phyloP scores from a whole-genome alignment of 2,113 vertebrate genomes.

The Muntiacus muntjak region DNA sequence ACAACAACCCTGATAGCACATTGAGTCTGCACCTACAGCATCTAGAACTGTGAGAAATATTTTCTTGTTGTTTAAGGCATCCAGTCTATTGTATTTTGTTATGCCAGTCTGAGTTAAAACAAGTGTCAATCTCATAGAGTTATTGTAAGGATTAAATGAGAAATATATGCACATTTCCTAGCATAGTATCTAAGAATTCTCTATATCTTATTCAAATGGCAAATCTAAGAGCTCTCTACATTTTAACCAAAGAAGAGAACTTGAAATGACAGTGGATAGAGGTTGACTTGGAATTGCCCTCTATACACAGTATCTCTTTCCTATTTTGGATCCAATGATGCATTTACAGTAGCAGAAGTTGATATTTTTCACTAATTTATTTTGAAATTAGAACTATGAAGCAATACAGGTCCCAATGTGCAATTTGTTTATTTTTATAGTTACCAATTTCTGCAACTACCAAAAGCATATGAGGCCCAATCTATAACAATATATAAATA shows the following conservation, averaged over 20 bases:
- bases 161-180: background rate
- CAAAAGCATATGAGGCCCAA: background rate
- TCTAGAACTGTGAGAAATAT: background rate
- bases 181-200: background rate
- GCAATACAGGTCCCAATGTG: background rate
- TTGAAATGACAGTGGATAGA: background rate
- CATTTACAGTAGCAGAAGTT: background rate
- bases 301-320: background rate
- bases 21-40: background rate
- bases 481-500: background rate
- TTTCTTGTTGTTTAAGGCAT: background rate
- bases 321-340: background rate
- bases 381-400: slow-evolving; percentile 10
- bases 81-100: background rate
- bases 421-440: background rate
- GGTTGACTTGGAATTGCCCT: background rate
- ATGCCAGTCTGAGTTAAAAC: background rate
- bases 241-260: background rate
- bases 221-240: background rate
- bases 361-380: background rate
- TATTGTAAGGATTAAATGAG: background rate
- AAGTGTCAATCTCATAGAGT: background rate
- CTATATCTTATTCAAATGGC: background rate
- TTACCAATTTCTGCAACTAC: background rate
- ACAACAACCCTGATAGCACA: background rate